Percentiles rank a stretch among this genome's conserved stretches.
Evolutionary conservation across 2,797 vertebrate genomes (phyloP).

Genomic region (Myioborus miniatus): DNA sequence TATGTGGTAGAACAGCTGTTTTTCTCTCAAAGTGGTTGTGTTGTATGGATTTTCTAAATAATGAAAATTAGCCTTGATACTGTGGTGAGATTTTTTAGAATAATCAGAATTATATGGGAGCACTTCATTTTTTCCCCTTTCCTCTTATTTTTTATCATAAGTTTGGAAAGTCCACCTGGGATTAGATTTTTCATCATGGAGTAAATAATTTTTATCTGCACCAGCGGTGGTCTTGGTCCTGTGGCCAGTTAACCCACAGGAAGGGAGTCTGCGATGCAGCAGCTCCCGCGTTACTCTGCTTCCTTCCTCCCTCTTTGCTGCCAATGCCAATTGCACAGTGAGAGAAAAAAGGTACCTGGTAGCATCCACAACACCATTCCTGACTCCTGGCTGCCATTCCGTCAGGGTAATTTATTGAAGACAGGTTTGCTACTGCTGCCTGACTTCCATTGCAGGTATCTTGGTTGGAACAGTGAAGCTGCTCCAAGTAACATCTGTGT

Average conservation of each 20-base stretch:
- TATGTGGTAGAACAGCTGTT: not conserved
- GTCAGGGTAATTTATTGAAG: not conserved
- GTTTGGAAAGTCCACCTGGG: not conserved
- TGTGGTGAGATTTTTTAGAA: not conserved
- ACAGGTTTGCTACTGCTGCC: not conserved
- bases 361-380: not conserved
- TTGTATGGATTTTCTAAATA: not conserved
- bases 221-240: not conserved
- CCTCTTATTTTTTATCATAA: rapidly evolving
- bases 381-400: not conserved
- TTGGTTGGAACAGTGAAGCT: not conserved
- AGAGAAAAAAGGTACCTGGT: not conserved
- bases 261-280: not conserved
- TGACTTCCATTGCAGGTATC: rapidly evolving
- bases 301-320: constrained; percentile 19
- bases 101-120: not conserved
- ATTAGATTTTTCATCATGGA: not conserved
- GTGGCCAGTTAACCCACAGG: not conserved
- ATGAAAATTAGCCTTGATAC: not conserved
- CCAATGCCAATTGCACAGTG: not conserved
- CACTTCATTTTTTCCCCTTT: not conserved
- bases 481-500: rapidly evolving
- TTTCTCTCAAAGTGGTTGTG: not conserved
- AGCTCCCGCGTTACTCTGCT: not conserved
- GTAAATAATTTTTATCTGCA: not conserved